Evolutionary conservation across 2,888 invertebrate species (phyloP).

Genomic region (Drosophila peninsularis): DNA sequence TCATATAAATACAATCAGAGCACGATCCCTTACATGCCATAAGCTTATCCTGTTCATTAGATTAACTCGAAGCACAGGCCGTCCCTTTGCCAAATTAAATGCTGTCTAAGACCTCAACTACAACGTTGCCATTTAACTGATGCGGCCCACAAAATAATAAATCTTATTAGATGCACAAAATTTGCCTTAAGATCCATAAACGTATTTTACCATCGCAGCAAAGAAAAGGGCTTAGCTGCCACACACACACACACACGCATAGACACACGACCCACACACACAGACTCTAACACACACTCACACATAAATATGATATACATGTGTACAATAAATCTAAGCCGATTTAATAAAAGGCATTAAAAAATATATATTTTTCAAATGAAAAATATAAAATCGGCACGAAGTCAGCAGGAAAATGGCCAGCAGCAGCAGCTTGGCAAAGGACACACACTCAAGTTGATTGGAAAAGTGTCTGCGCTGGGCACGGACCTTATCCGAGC

Average conservation of each 20-base stretch:
- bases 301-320: conserved; percentile 45
- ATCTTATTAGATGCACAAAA: conserved; percentile 64
- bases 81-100: conserved; percentile 34
- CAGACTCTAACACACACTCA: conserved; percentile 5
- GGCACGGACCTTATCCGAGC: conserved; percentile 53
- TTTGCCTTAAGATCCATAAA: conserved; percentile 70
- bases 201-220: conserved; percentile 52
- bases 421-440: conserved; percentile 49
- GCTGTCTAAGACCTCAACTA: conserved; percentile 30
- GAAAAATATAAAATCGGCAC: conserved; percentile 73
- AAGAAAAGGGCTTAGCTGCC: conserved; percentile 58
- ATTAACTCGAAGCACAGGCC: conserved; percentile 34
- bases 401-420: conserved; percentile 66
- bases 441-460: conserved; percentile 68
- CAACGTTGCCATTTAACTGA: conserved; percentile 37
- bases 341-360: conserved; percentile 81
- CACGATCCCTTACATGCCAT: conserved; percentile 24
- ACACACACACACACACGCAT: conserved; percentile 27
- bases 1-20: conserved; percentile 29
- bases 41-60: conserved; percentile 56
- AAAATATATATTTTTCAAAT: conserved; percentile 75
- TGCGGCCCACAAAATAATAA: conserved; percentile 50
- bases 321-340: conserved; percentile 76
- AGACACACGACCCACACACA: conserved; percentile 3
- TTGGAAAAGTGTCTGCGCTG: conserved; percentile 68